Evolutionary conservation across 2,888 invertebrate species (phyloP).

Genomic region (Ennomos quercinarius): DNA sequence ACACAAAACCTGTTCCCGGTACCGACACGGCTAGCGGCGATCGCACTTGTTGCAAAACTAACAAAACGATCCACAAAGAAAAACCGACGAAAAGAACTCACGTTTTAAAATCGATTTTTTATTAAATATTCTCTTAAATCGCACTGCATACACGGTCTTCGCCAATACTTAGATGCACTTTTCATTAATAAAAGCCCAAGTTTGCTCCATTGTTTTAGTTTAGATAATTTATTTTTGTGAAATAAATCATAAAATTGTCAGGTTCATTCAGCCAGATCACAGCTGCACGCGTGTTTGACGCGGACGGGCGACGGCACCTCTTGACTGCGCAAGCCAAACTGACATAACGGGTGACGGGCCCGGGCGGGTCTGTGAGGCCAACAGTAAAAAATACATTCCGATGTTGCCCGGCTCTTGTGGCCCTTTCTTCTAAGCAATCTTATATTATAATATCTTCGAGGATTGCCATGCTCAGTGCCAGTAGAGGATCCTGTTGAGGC

Average conservation of each 20-base stretch:
- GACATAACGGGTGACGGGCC: slow-evolving; percentile 51
- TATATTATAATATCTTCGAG: not conserved
- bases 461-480: too few species aligned
- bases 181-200: slow-evolving; percentile 59
- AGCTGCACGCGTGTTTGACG: slow-evolving; percentile 57
- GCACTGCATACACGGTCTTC: slow-evolving; percentile 41
- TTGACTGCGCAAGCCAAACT: slow-evolving; percentile 73
- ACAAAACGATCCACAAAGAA: slow-evolving; percentile 61
- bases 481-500: too few species aligned
- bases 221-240: slow-evolving; percentile 30
- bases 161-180: slow-evolving; percentile 59
- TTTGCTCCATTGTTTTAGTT: slow-evolving; percentile 54
- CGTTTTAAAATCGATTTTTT: slow-evolving; percentile 74
- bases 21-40: slow-evolving; percentile 63
- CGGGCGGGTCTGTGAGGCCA: slow-evolving; percentile 48
- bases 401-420: slow-evolving; percentile 43
- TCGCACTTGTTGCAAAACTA: slow-evolving; percentile 77
- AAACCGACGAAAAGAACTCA: slow-evolving; percentile 65
- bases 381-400: slow-evolving; percentile 35
- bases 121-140: slow-evolving; percentile 52
- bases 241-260: slow-evolving; percentile 53
- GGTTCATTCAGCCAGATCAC: slow-evolving; percentile 62
- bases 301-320: slow-evolving; percentile 54
- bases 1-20: slow-evolving; percentile 71
- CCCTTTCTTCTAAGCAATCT: slow-evolving; percentile 24